Conservation (phyloP, 2,797 vertebrate species). For the Sebastes matsubarae region DNA sequence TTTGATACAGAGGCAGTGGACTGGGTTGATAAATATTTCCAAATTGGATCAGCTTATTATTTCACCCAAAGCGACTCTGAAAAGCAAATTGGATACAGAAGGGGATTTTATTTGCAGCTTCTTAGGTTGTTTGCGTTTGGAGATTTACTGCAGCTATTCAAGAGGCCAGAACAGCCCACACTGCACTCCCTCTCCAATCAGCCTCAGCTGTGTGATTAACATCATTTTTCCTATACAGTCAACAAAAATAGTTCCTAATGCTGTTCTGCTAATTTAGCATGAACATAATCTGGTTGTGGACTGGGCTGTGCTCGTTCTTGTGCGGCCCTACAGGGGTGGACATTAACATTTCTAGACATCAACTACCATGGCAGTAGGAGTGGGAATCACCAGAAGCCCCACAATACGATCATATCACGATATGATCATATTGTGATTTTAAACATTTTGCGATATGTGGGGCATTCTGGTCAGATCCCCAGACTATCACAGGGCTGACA, state of each 20-base stretch:
- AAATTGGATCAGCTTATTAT: constrained; percentile 85
- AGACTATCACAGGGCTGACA: too few species aligned
- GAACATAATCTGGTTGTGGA: constrained; percentile 46
- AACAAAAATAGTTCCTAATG: constrained; percentile 65
- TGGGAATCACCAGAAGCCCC: too few species aligned
- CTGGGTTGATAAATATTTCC: constrained; percentile 82
- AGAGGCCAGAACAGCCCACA: constrained; percentile 61
- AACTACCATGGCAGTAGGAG: neutral
- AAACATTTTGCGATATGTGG: too few species aligned
- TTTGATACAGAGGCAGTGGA: constrained; percentile 71
- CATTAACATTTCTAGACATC: constrained; percentile 20
- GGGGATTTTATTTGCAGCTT: constrained; percentile 76
- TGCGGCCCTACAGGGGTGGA: constrained; percentile 33
- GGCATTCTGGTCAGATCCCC: too few species aligned
- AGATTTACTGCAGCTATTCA: constrained; percentile 78
- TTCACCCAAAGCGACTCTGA: constrained; percentile 78
- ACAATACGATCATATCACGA: too few species aligned
- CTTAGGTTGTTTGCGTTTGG: constrained; percentile 74
- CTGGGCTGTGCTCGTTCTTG: neutral
- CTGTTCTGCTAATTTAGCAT: constrained; percentile 59
- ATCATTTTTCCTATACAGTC: constrained; percentile 64
- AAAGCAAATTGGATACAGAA: constrained; percentile 80
- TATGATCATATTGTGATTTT: too few species aligned
- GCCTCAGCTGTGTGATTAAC: constrained; percentile 72
- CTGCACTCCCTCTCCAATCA: constrained; percentile 64